These are phyloP conservation scores for Amitus sp. DNA, from an alignment of 2,888 invertebrate genomes.

Conservation along the genomic window DNA sequence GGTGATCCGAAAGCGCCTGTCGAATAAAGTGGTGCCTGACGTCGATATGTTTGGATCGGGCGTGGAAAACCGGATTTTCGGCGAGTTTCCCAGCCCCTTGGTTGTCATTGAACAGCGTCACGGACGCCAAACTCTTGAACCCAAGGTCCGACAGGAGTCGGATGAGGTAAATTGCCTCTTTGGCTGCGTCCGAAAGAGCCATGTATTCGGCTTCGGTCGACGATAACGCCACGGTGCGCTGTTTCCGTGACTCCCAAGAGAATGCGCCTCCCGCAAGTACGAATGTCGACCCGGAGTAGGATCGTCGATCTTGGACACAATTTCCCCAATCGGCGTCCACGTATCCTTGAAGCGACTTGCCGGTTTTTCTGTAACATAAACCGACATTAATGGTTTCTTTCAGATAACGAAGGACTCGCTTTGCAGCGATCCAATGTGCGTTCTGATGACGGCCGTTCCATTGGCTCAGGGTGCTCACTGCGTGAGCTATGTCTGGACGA, in stretches of 20 bases:
- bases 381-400: not conserved
- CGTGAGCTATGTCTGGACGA: constrained; percentile 42
- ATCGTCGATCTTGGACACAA: constrained; percentile 9
- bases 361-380: constrained; percentile 8
- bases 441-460: constrained; percentile 32
- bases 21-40: constrained; percentile 9
- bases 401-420: constrained; percentile 24
- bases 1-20: constrained; percentile 11
- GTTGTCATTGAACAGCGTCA: constrained; percentile 22
- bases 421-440: constrained; percentile 24
- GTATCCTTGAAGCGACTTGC: constrained; percentile 1
- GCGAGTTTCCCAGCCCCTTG: constrained; percentile 25
- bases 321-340: constrained; percentile 23
- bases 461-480: constrained; percentile 35
- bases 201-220: constrained; percentile 24
- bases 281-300: constrained; percentile 17
- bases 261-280: constrained; percentile 10
- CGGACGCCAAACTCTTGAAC: not conserved
- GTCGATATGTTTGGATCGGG: constrained; percentile 12
- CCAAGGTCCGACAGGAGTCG: constrained; percentile 16
- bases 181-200: constrained; percentile 27
- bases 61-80: constrained; percentile 10
- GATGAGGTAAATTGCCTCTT: constrained; percentile 20
- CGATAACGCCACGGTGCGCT: constrained; percentile 25
- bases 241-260: constrained; percentile 32